Base-by-base conservation (phyloP, 2,113 vertebrate genomes). In the Thunnus maccoyii region DNA sequence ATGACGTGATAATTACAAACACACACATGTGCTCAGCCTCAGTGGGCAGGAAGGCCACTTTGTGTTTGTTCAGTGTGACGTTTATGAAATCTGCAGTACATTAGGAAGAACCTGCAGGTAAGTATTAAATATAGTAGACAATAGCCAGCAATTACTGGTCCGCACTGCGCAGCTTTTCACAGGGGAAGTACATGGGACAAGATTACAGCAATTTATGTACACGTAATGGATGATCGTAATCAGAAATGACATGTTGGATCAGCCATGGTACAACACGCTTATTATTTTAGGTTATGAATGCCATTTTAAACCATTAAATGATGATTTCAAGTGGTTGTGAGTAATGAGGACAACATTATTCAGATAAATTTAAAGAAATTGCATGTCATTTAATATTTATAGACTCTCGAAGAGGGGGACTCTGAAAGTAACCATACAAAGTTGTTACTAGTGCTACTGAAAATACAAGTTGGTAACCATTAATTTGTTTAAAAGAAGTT, bases 1-100 rank as follows among this genome's bases (percentile, higher is more conserved):
- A 20, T 60, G 47, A 61, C 12, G 22, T 78, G 71, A 77, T 77
- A 46, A 86, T 90, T 86, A 61, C 32, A 16, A 41, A 70, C 27
- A 64, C 47, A 36, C 63, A 58, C 32, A 63, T 13, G 25, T 1
- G 2, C 25, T n/a, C 14, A 36, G n/a, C 47, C 50, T 72, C 73
- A 44, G 57, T 10, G 5, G 56, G 55, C 3, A 36, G 30, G 9
- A 25, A 57, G 60, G 41, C 18, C 60, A 63, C 12, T 12, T 55
- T 86, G 67, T 47, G 44, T 65, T 46, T 62, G 67, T 62, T 57
- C 46, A 32, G 3, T 32, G 27, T 54, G 30, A 57, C 15, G 20
- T 48, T 70, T 50, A 77, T 52, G 9, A 78, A 78, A 72, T 63
- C 6, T 72, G 3, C 18, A 9, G 25, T 11, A 36, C n/a, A n/a